phyloP scores from a whole-genome alignment of 2,888 invertebrate genomes.

The Microctonus aethiopoides region DNA sequence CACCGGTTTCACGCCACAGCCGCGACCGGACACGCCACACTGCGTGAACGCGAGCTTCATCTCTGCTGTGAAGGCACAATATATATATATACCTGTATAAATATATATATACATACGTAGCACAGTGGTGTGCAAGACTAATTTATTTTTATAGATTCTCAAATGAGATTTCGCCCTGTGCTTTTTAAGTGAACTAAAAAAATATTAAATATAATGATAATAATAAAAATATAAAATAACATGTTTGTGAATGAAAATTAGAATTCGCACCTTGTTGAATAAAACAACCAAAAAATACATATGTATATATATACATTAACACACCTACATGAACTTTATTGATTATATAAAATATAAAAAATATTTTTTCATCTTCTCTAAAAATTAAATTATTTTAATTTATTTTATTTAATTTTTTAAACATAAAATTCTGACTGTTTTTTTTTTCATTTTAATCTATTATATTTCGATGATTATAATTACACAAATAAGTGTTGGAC shows the following conservation, averaged over 20 bases:
- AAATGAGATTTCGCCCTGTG: conserved; percentile 27
- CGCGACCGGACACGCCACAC: conserved; percentile 39
- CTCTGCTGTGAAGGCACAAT: conserved; percentile 40
- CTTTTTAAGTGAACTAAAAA: neutral
- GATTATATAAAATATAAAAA: neutral
- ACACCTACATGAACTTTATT: too few relatives aligned
- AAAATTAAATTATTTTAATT: too few relatives aligned
- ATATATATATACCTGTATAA: too few relatives aligned
- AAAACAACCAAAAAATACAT: neutral
- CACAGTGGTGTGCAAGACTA: conserved; percentile 34
- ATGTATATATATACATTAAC: too few relatives aligned
- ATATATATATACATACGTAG: conserved; percentile 29
- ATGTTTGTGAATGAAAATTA: neutral
- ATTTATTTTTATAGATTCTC: conserved; percentile 45
- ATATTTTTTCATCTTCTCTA: too few relatives aligned
- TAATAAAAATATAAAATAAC: neutral
- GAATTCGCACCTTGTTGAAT: neutral
- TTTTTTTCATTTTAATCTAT: too few relatives aligned
- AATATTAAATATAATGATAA: neutral
- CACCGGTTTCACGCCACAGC: conserved; percentile 60
- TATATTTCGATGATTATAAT: too few relatives aligned
- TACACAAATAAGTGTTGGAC: too few relatives aligned
- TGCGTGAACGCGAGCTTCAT: conserved; percentile 35
- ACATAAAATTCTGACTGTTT: too few relatives aligned
- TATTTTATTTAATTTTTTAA: too few relatives aligned